These are phyloP conservation scores for Toxotes lorentzi DNA, from an alignment of 2,797 vertebrate genomes.

Conservation along the genomic window DNA sequence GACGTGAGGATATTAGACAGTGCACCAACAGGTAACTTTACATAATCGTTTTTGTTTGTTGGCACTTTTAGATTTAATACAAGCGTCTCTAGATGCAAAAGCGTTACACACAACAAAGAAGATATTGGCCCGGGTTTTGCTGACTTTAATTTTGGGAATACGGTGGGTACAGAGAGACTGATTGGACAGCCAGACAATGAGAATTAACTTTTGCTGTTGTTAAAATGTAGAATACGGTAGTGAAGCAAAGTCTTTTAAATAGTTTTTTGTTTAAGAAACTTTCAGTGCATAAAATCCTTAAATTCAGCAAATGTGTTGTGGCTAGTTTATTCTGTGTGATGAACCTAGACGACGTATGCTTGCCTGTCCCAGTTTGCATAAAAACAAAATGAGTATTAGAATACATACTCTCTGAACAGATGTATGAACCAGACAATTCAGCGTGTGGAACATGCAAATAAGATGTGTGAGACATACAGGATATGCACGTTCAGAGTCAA, in stretches of 20 bases:
- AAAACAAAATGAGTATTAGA: background rate
- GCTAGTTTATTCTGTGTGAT: background rate
- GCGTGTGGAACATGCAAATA: background rate
- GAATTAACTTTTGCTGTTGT: background rate
- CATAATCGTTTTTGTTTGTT: background rate
- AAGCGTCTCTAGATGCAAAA: background rate
- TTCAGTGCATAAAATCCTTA: background rate
- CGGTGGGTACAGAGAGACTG: background rate
- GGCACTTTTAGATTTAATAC: background rate
- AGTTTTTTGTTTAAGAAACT: background rate
- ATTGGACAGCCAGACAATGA: background rate
- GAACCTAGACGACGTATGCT: background rate
- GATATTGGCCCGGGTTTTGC: background rate
- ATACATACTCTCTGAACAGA: slow-evolving; percentile 4
- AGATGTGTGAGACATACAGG: background rate
- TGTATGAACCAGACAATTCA: background rate
- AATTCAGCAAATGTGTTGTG: background rate
- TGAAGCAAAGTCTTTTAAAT: background rate
- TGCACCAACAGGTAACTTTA: slow-evolving; percentile 93
- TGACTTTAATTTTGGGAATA: background rate
- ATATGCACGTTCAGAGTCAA: background rate
- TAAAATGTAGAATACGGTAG: background rate
- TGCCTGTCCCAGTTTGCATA: background rate
- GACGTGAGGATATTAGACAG: slow-evolving; percentile 97
- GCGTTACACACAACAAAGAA: background rate